Percentiles rank a stretch among this genome's conserved stretches.
phyloP scores from a whole-genome alignment of 2,113 vertebrate genomes.

The Fulmarus glacialis region DNA sequence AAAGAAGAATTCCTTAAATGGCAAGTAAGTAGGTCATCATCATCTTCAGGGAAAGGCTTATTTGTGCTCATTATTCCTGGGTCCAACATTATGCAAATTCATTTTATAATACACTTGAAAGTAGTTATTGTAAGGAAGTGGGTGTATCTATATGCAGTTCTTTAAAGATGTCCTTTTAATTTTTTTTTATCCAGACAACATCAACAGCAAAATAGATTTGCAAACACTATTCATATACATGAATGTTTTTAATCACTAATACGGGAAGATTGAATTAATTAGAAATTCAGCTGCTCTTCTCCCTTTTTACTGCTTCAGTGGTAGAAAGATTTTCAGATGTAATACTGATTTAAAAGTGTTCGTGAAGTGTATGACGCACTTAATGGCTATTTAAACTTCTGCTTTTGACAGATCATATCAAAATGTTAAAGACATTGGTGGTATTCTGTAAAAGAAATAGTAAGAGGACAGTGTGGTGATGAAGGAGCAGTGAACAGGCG shows the following conservation, averaged over 20 bases:
- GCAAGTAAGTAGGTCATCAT: constrained; percentile 54
- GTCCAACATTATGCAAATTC: neutral
- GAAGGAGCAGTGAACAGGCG: neutral
- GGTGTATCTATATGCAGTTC: neutral
- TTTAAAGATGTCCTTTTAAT: neutral
- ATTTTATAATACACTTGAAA: neutral
- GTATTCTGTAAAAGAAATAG: neutral
- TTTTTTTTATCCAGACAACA: neutral
- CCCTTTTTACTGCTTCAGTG: neutral
- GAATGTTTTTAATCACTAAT: neutral
- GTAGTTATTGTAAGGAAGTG: neutral
- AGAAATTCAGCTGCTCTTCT: neutral
- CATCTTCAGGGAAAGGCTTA: constrained; percentile 42
- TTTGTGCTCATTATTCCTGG: constrained; percentile 29
- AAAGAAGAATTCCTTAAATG: constrained; percentile 19
- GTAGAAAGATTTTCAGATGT: neutral
- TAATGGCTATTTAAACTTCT: neutral
- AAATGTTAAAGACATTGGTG: neutral
- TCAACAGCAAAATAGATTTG: neutral
- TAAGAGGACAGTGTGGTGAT: neutral
- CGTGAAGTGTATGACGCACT: neutral
- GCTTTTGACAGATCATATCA: neutral
- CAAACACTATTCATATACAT: neutral
- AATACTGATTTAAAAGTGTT: neutral
- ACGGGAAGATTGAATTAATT: neutral